phyloP scores from a whole-genome alignment of 2,113 vertebrate genomes.

The Sinosuthora webbiana region DNA sequence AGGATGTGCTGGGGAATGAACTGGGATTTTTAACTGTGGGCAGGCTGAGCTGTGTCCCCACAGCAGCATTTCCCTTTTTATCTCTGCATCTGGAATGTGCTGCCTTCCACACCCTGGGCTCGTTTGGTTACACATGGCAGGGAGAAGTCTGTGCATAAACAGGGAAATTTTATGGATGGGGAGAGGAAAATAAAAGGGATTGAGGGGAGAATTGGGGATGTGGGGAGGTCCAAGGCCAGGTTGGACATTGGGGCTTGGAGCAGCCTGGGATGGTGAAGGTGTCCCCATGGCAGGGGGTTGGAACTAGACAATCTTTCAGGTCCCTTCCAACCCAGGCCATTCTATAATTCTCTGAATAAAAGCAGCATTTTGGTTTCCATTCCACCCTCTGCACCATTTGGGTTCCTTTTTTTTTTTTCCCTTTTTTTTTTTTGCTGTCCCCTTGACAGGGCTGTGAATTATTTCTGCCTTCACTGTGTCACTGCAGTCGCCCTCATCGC shows the following conservation, averaged over 20 bases:
- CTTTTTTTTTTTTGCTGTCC: background rate
- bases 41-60: background rate
- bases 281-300: background rate
- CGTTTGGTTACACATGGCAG: background rate
- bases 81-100: background rate
- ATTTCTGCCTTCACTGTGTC: background rate
- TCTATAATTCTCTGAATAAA: background rate
- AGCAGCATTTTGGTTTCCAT: background rate
- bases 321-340: background rate
- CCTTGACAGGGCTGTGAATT: background rate
- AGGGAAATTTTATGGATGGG: background rate
- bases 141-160: background rate
- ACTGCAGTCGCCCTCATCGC: background rate
- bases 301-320: background rate
- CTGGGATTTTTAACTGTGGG: background rate
- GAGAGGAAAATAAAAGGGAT: background rate
- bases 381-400: background rate
- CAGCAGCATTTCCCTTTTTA: background rate
- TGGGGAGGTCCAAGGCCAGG: background rate
- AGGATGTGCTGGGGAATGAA: background rate
- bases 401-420: background rate
- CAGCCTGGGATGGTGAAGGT: fast-evolving
- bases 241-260: background rate
- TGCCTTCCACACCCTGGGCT: fast-evolving
- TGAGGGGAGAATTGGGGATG: background rate